Evolutionary conservation across 2,113 vertebrate genomes (phyloP).

Genomic region (Strix aluco): DNA sequence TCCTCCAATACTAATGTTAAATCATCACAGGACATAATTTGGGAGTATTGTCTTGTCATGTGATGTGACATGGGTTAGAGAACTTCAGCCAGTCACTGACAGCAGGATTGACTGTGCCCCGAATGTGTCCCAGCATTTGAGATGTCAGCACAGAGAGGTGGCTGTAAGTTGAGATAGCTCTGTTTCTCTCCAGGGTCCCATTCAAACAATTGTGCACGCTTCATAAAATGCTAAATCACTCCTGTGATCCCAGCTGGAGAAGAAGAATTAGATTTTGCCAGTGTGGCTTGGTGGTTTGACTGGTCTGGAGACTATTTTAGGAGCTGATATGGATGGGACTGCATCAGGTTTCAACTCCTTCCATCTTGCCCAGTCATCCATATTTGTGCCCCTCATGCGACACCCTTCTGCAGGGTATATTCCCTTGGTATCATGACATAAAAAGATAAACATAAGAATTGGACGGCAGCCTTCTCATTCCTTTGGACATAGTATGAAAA

Average conservation of each 20-base stretch:
- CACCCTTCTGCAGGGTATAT: neutral
- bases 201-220: neutral
- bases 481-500: neutral
- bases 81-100: neutral
- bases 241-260: neutral
- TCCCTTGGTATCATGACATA: neutral
- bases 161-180: neutral
- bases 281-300: neutral
- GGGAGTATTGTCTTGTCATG: neutral
- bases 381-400: neutral
- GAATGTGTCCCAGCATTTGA: neutral
- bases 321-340: neutral
- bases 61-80: neutral
- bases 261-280: neutral
- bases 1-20: neutral
- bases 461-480: neutral
- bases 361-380: neutral
- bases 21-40: neutral
- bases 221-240: neutral
- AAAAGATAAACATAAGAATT: neutral
- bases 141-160: neutral
- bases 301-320: neutral
- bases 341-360: neutral
- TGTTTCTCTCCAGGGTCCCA: neutral
- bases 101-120: neutral